A percentile compares a stretch with the other conserved stretches of the same genome.
phyloP scores from a whole-genome alignment of 2,113 vertebrate genomes.

The Myotis davidii region DNA sequence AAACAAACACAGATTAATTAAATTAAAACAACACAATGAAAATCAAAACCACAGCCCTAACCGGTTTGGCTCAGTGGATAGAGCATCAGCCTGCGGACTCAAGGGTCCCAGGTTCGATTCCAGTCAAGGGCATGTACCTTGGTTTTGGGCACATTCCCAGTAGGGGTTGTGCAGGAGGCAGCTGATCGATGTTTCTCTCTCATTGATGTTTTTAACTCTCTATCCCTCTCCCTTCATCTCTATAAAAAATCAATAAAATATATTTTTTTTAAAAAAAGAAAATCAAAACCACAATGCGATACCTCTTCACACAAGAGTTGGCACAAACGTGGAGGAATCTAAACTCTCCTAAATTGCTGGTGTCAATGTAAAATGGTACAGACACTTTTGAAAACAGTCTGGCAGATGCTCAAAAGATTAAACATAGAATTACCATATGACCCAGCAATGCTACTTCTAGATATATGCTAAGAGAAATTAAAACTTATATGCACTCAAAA shows the following conservation, averaged over 20 bases:
- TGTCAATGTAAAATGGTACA: not conserved
- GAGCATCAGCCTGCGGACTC: too few species aligned
- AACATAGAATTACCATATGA: not conserved
- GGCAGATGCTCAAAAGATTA: not conserved
- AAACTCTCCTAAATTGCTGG: not conserved
- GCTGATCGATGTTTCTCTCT: too few species aligned
- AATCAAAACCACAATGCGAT: not conserved
- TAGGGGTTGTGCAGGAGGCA: too few species aligned
- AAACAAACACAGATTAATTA: not conserved
- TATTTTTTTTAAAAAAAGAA: not conserved
- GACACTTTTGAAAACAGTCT: not conserved
- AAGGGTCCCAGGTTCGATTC: too few species aligned
- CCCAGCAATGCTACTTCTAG: not conserved
- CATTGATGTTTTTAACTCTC: too few species aligned
- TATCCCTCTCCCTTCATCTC: too few species aligned
- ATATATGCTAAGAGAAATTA: not conserved
- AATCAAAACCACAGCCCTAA: not conserved
- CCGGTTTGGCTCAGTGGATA: too few species aligned
- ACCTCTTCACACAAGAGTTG: not conserved
- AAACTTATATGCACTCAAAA: not conserved
- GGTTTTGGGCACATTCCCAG: too few species aligned
- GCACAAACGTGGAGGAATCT: not conserved
- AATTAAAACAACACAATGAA: not conserved
- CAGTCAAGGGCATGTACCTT: too few species aligned
- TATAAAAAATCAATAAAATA: too few species aligned